Evolutionary conservation across 2,113 vertebrate species (phyloP), one percentile per base, ranked within the genome.

Genomic region (Xiphias gladius): DNA sequence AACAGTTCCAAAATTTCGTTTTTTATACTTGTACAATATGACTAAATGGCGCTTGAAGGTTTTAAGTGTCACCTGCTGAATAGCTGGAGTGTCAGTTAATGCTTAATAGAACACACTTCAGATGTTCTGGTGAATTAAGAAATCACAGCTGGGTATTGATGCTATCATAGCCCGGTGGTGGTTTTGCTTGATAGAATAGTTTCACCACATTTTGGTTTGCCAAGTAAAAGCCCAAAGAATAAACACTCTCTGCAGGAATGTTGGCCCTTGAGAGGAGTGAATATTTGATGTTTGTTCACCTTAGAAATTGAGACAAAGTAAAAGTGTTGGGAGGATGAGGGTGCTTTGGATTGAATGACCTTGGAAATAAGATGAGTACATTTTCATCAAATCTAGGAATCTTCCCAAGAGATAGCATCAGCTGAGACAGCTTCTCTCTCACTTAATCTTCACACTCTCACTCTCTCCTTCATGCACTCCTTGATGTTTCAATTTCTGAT

Each of bases 361-460:
- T 82, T 81, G 64, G 58, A 71, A 71, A 73, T 39, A 72, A 64
- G 83, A 85, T 20, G 30, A 82, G 69, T 52, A 3, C 35, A 52
- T 84, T 75, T 81, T 68, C 41, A 83, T 62, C 58, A 76, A 66
- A 66, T 35, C 30, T 26, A 52, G 13, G 64, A 66, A 54, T 9
- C 66, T 69, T 76, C 83, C 70, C 57, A 35, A 55, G 78, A 85
- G 73, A 81, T n/a, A 37, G 39, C 48, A 73, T 79, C 70, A 80
- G 71, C 74, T 82, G 82, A 84, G 62, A 67, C 65, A 79, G 71
- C 72, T 35, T 65, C 58, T 52, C 17, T 79, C 10, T 50, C 30
- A 5, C 28, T 50, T 54, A 10, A n/a, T 24, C 6, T 39, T 30
- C 14, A 32, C 76, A 41, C 11, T 9, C 19, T 22, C 46, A 5